Evolutionary conservation across 1,140 invertebrate species (phyloP), one percentile per base, ranked within the genome.

Genomic region (Drosophila melanica): DNA sequence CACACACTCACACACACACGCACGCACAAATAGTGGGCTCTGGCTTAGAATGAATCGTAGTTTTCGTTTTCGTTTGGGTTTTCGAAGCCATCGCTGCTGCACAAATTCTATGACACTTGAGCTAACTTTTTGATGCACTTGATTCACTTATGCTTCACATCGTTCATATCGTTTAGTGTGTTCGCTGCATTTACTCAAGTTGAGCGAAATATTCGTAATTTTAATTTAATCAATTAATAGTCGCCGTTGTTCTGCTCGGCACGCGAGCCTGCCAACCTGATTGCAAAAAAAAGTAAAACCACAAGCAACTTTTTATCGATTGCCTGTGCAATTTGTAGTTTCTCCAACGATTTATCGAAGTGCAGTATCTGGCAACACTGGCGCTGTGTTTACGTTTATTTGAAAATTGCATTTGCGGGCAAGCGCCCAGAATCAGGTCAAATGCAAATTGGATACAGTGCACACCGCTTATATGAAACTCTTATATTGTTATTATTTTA

Each of bases 11-110:
- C 55, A 33, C 55, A 45, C 39, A n/a, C 53, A 68, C 53, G 58
- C 60, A 67, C 58, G 73, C 58, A 57, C 58, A 80, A 64, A 59
- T 65, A 64, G 62, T 70, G 76, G 27, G 47, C 48, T 60, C 35
- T 71, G 79, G 68, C 63, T 70, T 69, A 77, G 77, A 74, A 69
- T 78, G 70, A 78, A 71, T 75, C 41, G 66, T 68, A 74, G 65
- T 81, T 85, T 75, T 78, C 65, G 54, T 65, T 64, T 53, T 47
- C 65, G 42, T 54, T 77, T 35, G 33, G 9, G 55, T 44, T n/a
- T 20, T 3, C 14, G n/a, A 14, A 4, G n/a, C 4, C 42, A 2
- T 55, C 7, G 23, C 4, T 33, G 41, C 8, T 14, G n/a, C 5
- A 44, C 44, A 44, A 54, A 33, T 57, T 48, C 27, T 50, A 30